Evolutionary conservation across 2,888 invertebrate genomes (phyloP).

Genomic region (Apamea sordens): DNA sequence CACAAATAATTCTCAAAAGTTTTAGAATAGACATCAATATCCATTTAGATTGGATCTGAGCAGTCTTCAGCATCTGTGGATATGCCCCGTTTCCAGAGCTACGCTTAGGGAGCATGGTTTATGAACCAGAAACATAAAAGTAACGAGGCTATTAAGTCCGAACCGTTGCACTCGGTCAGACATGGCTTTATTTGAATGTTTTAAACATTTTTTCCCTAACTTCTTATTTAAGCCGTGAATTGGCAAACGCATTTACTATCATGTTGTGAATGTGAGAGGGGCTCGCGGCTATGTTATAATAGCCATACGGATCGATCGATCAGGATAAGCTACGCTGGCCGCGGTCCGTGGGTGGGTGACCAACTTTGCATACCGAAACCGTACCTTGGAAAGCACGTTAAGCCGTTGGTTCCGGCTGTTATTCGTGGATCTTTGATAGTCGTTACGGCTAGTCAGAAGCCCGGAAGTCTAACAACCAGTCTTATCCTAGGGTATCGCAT

Average conservation of each 20-base stretch:
- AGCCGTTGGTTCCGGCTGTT: neutral
- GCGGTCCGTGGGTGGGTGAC: neutral
- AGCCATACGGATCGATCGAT: neutral
- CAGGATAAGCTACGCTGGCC: neutral
- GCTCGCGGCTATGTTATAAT: neutral
- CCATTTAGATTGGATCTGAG: conserved; percentile 44
- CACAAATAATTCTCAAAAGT: conserved; percentile 6
- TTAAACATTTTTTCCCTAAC: conserved; percentile 58
- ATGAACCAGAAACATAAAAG: conserved; percentile 75
- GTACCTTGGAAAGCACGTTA: no score
- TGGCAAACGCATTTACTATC: conserved; percentile 8
- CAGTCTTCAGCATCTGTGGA: conserved; percentile 45
- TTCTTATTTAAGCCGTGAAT: conserved; percentile 32
- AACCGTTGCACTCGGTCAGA: conserved; percentile 73
- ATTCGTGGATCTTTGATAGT: neutral
- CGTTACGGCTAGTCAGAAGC: neutral
- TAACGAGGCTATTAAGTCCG: conserved; percentile 73
- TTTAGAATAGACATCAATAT: conserved; percentile 50
- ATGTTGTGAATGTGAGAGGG: neutral
- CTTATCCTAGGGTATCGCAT: neutral
- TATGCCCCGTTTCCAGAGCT: conserved; percentile 50
- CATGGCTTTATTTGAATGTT: conserved; percentile 69
- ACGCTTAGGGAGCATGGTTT: conserved; percentile 68
- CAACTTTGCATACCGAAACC: neutral
- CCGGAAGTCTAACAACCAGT: neutral